phyloP scores from a whole-genome alignment of 2,113 vertebrate genomes.

The Grammomys dolichurus region DNA sequence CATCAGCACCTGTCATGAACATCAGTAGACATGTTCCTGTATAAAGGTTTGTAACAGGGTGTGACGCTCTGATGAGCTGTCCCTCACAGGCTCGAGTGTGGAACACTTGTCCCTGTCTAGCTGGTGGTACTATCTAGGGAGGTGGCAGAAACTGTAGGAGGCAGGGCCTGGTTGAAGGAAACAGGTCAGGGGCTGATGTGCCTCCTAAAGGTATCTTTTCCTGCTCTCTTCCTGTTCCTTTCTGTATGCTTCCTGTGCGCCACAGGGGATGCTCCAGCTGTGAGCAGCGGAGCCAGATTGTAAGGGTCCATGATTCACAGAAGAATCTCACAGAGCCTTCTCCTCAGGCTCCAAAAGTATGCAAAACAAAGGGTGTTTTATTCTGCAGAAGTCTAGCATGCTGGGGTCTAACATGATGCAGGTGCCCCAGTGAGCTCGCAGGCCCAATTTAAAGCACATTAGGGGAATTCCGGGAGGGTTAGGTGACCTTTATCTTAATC shows the following conservation, averaged over 20 bases:
- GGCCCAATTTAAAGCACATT: too few relatives aligned
- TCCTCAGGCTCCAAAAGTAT: too few relatives aligned
- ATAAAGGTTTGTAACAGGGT: neutral
- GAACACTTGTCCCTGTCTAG: neutral
- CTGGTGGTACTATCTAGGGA: neutral
- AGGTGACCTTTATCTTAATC: too few relatives aligned
- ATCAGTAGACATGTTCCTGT: fast-evolving
- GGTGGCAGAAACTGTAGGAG: neutral
- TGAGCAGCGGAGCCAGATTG: neutral
- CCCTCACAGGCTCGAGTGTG: neutral
- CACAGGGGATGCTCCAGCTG: too few relatives aligned
- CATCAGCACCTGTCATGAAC: fast-evolving
- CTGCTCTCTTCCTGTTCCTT: neutral
- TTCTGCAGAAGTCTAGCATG: too few relatives aligned
- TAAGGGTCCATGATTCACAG: too few relatives aligned
- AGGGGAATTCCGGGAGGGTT: too few relatives aligned
- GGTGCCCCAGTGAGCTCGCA: too few relatives aligned
- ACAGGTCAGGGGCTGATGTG: neutral
- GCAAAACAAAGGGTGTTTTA: too few relatives aligned
- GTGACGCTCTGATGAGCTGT: neutral
- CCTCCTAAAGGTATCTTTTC: neutral
- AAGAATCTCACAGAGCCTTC: too few relatives aligned
- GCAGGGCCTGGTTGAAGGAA: neutral
- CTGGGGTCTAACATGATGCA: too few relatives aligned
- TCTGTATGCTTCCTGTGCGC: neutral